These are phyloP conservation scores for Aphidius ervi DNA, from an alignment of 1,140 invertebrate species.

Conservation along the genomic window DNA sequence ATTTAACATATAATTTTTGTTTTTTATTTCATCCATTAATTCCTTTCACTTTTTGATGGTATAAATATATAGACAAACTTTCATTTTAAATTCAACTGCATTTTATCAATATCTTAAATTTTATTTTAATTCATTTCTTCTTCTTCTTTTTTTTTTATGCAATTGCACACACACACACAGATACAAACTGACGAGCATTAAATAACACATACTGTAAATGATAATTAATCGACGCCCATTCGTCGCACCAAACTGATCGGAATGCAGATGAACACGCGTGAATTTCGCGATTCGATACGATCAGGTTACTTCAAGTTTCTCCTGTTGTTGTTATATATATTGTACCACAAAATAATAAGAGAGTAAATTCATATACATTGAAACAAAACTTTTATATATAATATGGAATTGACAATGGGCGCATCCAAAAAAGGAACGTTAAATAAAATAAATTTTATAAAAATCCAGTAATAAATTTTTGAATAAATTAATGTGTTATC, in stretches of 20 bases:
- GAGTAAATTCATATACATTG: neutral
- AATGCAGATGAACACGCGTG: slow-evolving; percentile 17
- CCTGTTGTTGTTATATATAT: too few species aligned
- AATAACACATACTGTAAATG: slow-evolving; percentile 3
- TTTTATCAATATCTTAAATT: too few species aligned
- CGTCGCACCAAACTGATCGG: slow-evolving; percentile 25
- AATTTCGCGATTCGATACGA: slow-evolving; percentile 1
- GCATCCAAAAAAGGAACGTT: too few species aligned
- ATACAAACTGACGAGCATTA: neutral
- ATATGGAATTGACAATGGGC: too few species aligned
- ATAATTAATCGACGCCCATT: slow-evolving; percentile 41
- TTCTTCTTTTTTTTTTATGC: neutral
- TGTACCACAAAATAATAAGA: too few species aligned
- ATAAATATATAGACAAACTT: too few species aligned
- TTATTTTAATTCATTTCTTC: neutral
- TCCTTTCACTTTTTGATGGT: neutral
- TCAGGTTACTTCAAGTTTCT: neutral
- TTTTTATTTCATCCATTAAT: neutral
- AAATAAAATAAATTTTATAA: too few species aligned
- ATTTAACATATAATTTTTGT: too few species aligned
- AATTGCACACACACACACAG: neutral
- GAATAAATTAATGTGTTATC: too few species aligned
- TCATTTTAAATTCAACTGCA: too few species aligned
- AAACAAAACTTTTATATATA: too few species aligned
- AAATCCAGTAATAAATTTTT: too few species aligned